Conservation (phyloP, 2,888 invertebrate species). For the Apeira syringaria region DNA sequence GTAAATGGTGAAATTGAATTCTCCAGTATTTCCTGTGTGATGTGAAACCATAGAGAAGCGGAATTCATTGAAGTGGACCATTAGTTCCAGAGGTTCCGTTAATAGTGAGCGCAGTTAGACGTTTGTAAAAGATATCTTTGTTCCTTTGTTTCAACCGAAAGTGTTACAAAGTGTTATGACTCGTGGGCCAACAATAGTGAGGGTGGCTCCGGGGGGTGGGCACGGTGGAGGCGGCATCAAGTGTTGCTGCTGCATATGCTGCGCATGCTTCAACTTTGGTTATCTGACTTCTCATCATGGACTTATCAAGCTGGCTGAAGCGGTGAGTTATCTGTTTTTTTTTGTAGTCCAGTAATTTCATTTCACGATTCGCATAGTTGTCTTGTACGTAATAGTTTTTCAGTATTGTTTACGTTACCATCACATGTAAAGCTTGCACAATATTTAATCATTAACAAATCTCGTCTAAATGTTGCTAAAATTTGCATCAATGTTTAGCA, state of each 20-base stretch:
- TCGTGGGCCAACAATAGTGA: slow-evolving; percentile 77
- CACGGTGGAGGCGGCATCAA: slow-evolving; percentile 81
- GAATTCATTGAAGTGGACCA: slow-evolving; percentile 2
- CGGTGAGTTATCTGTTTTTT: slow-evolving; percentile 79
- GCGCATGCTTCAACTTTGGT: slow-evolving; percentile 90
- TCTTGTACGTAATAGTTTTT: too few species aligned
- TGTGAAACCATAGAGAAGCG: slow-evolving; percentile 24
- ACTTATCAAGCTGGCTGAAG: slow-evolving; percentile 89
- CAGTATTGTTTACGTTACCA: too few species aligned
- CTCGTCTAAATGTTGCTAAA: background rate
- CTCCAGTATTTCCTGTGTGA: slow-evolving; percentile 61
- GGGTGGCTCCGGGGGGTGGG: slow-evolving; percentile 61
- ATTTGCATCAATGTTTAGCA: background rate
- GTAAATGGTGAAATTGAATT: slow-evolving; percentile 62
- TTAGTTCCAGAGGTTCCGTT: background rate
- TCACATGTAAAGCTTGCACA: too few species aligned
- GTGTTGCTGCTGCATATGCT: slow-evolving; percentile 90
- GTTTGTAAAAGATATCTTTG: background rate
- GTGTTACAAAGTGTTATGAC: slow-evolving; percentile 49
- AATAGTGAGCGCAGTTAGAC: background rate
- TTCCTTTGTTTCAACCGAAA: background rate
- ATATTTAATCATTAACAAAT: background rate
- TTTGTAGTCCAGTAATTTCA: too few species aligned
- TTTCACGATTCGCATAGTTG: too few species aligned
- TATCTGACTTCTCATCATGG: slow-evolving; percentile 90